A percentile compares a stretch with the other conserved stretches of the same genome.
These are phyloP conservation scores for Eulemur rubriventer DNA, from an alignment of 2,797 vertebrate species.

Conservation along the genomic window DNA sequence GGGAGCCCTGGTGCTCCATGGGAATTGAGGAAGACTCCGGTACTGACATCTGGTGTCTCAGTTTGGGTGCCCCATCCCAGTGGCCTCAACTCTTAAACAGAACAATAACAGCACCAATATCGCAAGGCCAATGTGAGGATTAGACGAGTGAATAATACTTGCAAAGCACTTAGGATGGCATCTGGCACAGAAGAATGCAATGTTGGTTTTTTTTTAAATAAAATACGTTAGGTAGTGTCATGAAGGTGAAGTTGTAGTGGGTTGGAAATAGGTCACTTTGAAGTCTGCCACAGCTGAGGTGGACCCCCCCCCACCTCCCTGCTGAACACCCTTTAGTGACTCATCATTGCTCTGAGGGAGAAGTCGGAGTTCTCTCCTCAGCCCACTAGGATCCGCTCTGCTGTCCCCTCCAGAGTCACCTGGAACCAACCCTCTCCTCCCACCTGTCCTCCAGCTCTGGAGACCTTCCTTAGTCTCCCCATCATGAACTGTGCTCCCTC, in stretches of 20 bases:
- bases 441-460: not conserved
- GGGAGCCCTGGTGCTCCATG: accelerated
- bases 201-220: not conserved
- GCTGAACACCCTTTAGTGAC: accelerated
- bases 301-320: not conserved
- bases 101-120: not conserved
- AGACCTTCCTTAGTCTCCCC: not conserved
- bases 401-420: not conserved
- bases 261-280: not conserved
- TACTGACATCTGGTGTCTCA: not conserved
- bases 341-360: not conserved
- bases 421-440: not conserved
- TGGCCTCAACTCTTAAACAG: not conserved
- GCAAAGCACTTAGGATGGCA: not conserved
- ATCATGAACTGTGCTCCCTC: not conserved
- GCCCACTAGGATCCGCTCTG: not conserved
- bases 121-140: not conserved
- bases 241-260: not conserved
- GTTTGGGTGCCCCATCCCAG: not conserved
- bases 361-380: not conserved
- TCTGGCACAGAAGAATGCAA: not conserved
- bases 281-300: not conserved
- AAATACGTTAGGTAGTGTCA: not conserved
- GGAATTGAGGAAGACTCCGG: not conserved
- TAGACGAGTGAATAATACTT: not conserved